Evolutionary conservation across 2,888 invertebrate genomes (phyloP).

Genomic region (Theodoxus fluviatilis): DNA sequence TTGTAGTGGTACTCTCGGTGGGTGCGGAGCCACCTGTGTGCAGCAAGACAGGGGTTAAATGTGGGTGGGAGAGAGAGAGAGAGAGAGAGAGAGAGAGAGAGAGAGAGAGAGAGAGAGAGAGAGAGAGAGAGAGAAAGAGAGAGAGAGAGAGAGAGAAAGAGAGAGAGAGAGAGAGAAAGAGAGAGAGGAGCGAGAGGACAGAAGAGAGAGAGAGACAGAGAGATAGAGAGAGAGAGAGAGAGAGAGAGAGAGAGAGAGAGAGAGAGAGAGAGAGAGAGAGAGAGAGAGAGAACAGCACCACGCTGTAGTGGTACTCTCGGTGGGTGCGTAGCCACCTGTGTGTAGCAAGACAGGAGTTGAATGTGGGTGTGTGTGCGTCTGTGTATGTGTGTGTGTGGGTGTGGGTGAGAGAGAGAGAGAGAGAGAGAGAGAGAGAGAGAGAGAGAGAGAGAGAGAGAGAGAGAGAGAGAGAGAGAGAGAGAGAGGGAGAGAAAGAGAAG

Average conservation of each 20-base stretch:
- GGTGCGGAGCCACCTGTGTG: slow-evolving; percentile 51
- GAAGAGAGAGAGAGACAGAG: too few relatives aligned
- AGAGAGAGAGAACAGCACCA: too few relatives aligned
- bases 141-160: not conserved
- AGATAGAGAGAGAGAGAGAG: too few relatives aligned
- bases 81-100: not conserved
- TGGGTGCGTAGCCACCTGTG: slow-evolving; percentile 53
- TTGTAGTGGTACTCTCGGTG: slow-evolving; percentile 51
- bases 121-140: not conserved
- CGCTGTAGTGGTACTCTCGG: slow-evolving; percentile 48
- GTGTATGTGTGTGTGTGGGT: not conserved
- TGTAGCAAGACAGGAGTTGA: slow-evolving; percentile 32
- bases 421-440: not conserved
- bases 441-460: not conserved
- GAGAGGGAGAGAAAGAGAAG: too few relatives aligned
- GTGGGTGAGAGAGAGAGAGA: not conserved
- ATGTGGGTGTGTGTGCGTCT: not conserved
- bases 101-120: not conserved
- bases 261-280: too few relatives aligned
- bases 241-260: too few relatives aligned
- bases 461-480: too few relatives aligned
- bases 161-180: too few relatives aligned
- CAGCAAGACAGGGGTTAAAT: slow-evolving; percentile 30
- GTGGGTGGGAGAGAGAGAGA: slow-evolving; percentile 6
- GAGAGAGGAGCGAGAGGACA: too few relatives aligned